Conservation (phyloP, 30 jellyfish, hydroid and myxozoan genomes). For the Cassiopea xamachana region DNA sequence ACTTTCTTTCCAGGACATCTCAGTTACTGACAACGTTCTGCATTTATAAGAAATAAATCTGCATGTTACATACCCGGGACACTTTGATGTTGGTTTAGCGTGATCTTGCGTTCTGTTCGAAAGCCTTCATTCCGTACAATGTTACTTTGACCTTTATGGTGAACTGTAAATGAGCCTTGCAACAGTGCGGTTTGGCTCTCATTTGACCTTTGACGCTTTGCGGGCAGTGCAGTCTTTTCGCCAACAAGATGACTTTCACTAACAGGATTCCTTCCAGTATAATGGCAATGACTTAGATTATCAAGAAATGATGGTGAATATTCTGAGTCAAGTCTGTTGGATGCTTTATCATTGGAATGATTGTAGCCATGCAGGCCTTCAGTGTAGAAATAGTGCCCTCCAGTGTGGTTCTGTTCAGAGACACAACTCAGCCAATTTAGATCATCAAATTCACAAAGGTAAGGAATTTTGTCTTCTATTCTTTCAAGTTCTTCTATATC, state of each 20-base stretch:
- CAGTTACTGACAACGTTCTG: constrained; percentile 8
- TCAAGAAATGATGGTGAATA: background rate
- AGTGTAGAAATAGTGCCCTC: background rate
- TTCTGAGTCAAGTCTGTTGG: background rate
- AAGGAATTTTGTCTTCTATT: constrained; percentile 51
- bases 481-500: constrained; percentile 6
- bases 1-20: constrained; percentile 77
- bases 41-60: background rate
- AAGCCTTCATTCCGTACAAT: background rate
- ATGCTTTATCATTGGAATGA: background rate
- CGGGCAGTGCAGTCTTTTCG: constrained; percentile 14
- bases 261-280: background rate
- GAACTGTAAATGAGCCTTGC: constrained; percentile 50
- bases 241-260: background rate
- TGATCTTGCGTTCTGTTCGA: background rate
- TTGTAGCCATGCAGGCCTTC: background rate
- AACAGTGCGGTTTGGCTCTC: constrained; percentile 20
- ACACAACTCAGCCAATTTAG: background rate
- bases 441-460: constrained; percentile 18
- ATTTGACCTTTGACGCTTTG: constrained; percentile 41
- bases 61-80: constrained; percentile 6
- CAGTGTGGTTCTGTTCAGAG: background rate
- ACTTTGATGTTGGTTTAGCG: background rate
- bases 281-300: background rate
- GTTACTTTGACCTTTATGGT: constrained; percentile 33